These are phyloP conservation scores for Lophotis ruficrista DNA, from an alignment of 2,113 vertebrate species.

Conservation along the genomic window DNA sequence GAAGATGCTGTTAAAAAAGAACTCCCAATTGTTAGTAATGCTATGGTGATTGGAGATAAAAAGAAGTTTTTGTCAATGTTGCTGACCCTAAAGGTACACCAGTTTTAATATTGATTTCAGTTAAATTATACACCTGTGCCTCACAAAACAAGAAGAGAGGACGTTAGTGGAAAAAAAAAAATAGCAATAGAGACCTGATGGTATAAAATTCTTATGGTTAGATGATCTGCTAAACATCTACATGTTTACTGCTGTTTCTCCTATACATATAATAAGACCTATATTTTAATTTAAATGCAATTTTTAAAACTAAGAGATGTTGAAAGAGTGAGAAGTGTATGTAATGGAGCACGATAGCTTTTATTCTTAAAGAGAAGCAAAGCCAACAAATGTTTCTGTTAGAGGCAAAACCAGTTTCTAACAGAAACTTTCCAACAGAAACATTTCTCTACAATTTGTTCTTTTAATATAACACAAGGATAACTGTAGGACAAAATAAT, in stretches of 20 bases:
- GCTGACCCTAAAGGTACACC: slow-evolving; percentile 85
- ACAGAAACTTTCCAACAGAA: not conserved
- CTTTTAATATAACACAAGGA: not conserved
- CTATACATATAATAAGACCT: not conserved
- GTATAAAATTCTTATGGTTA: not conserved
- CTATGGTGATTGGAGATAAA: slow-evolving; percentile 86
- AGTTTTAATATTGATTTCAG: not conserved
- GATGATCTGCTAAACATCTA: not conserved
- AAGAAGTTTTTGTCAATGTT: slow-evolving; percentile 89
- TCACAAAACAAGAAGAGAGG: not conserved
- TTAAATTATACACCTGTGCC: not conserved
- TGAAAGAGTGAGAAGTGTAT: not conserved
- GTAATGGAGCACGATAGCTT: not conserved
- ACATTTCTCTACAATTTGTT: not conserved
- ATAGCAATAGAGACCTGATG: not conserved
- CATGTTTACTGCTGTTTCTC: not conserved
- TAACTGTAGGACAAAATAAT: not conserved
- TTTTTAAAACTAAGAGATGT: not conserved
- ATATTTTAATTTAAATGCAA: not conserved
- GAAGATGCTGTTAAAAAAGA: slow-evolving; percentile 87
- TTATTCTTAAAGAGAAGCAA: not conserved
- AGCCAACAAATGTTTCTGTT: not conserved
- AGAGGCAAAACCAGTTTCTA: not conserved
- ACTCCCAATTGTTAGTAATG: slow-evolving; percentile 84
- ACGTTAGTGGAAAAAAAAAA: not conserved